Evolutionary conservation across 2,113 vertebrate genomes (phyloP).

Genomic region (Pseudonaja textilis): DNA sequence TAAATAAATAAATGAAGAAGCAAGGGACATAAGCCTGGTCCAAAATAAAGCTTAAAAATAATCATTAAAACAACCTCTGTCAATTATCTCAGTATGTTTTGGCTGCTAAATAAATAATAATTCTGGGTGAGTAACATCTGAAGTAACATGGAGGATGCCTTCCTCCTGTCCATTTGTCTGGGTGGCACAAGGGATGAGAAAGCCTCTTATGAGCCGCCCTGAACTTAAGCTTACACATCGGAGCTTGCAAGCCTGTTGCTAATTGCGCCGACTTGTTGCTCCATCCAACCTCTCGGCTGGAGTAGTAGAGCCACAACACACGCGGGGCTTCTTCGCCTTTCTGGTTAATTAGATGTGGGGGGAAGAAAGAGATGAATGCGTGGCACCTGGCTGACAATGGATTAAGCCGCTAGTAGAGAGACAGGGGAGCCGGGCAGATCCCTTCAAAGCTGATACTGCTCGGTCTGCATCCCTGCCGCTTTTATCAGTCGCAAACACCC

Average conservation of each 20-base stretch:
- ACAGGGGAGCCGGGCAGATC: not conserved
- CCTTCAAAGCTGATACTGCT: conserved; percentile 11
- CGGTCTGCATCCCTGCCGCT: conserved; percentile 29
- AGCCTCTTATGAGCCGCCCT: not conserved
- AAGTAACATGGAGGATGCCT: not conserved
- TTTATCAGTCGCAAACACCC: conserved; percentile 25
- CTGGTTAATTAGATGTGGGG: not conserved
- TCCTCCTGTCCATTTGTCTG: not conserved
- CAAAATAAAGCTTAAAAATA: not conserved
- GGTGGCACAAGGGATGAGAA: not conserved
- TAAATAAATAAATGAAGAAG: not conserved
- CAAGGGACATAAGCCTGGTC: not conserved
- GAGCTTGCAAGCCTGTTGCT: conserved; percentile 6
- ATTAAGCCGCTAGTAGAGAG: conserved; percentile 13
- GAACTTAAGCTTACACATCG: not conserved
- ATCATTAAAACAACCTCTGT: not conserved
- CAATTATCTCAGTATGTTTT: not conserved
- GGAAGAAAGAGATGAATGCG: conserved; percentile 11
- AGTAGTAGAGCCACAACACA: not conserved
- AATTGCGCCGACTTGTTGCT: conserved; percentile 14
- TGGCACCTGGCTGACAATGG: conserved; percentile 44
- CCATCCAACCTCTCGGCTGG: not conserved
- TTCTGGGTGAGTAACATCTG: not conserved
- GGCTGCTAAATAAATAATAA: not conserved
- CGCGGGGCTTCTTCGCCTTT: not conserved